phyloP scores from a whole-genome alignment of 2,113 vertebrate species.

The Podarcis raffonei region DNA sequence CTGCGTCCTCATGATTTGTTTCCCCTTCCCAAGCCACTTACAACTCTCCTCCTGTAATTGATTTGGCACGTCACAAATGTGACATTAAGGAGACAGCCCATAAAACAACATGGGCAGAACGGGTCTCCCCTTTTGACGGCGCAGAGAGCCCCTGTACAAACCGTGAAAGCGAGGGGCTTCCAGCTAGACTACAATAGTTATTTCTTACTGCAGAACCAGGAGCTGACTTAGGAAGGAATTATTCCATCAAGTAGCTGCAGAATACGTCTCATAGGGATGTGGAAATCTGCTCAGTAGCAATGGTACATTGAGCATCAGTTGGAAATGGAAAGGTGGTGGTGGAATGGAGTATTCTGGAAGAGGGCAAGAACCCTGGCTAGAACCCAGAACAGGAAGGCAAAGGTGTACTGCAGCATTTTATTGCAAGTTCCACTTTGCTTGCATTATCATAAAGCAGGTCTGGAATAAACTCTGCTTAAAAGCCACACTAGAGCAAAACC shows the following conservation, averaged over 20 bases:
- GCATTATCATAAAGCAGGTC: no score
- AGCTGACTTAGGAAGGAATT: not conserved
- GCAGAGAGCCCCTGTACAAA: not conserved
- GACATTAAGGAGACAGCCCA: not conserved
- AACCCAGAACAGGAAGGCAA: no score
- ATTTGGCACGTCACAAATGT: conserved; percentile 27
- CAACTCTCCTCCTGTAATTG: not conserved
- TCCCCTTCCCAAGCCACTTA: conserved; percentile 29
- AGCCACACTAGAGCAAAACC: no score
- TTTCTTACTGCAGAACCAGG: not conserved
- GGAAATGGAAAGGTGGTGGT: not conserved
- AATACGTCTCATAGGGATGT: not conserved
- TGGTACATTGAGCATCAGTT: not conserved
- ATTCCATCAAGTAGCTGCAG: not conserved
- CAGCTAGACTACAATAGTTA: not conserved
- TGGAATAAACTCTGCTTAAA: no score
- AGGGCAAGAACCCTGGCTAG: no score
- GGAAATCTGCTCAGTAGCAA: not conserved
- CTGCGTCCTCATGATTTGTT: conserved; percentile 27
- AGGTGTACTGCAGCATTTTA: no score
- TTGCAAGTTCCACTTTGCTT: no score
- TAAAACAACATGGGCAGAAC: not conserved
- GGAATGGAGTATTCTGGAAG: no score
- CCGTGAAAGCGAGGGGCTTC: not conserved
- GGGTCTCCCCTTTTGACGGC: not conserved